These are phyloP conservation scores for Willisornis vidua DNA, from an alignment of 2,113 vertebrate species.

Conservation along the genomic window DNA sequence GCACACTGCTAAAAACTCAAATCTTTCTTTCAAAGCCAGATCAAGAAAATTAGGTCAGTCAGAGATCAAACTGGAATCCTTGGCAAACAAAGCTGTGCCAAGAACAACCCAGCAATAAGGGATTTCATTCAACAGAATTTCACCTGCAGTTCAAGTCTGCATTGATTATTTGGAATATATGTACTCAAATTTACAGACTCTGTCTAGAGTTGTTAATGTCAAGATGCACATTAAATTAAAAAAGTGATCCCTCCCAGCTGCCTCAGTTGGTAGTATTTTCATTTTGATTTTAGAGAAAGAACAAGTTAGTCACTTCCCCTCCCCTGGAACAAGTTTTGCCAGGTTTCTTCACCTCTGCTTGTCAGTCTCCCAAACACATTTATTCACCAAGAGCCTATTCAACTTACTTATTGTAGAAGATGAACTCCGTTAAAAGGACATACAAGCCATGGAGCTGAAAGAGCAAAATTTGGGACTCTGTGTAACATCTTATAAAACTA, in stretches of 20 bases:
- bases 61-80: background rate
- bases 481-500: background rate
- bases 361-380: background rate
- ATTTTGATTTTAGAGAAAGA: background rate
- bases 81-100: background rate
- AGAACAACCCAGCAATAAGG: background rate
- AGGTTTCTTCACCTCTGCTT: background rate
- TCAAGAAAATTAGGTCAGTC: background rate
- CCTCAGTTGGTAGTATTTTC: background rate
- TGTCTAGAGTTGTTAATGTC: background rate
- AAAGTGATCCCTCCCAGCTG: background rate
- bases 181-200: background rate
- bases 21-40: background rate
- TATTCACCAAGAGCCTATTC: background rate
- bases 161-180: background rate
- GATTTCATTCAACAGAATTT: background rate
- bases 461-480: background rate
- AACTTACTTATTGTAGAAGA: background rate
- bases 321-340: background rate
- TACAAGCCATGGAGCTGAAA: background rate
- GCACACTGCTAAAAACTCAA: background rate
- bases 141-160: background rate
- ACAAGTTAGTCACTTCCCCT: background rate
- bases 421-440: conserved; percentile 3
- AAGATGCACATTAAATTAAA: background rate